A percentile compares a stretch with the other conserved stretches of the same genome.
Conservation (phyloP, 2,113 vertebrate species). For the Planiliza haematocheilus region DNA sequence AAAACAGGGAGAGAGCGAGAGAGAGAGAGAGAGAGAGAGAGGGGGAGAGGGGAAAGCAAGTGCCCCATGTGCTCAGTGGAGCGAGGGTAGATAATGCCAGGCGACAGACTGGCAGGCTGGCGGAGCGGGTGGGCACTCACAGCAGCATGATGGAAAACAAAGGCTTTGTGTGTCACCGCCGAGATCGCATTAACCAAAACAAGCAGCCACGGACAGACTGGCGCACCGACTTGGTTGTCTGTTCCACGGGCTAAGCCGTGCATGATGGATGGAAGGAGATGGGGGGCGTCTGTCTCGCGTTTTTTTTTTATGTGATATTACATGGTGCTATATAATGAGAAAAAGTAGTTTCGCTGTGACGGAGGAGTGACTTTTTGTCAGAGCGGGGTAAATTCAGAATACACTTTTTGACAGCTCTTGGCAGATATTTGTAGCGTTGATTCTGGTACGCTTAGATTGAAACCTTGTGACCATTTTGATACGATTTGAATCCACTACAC, state of each 20-base stretch:
- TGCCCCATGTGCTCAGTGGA: slow-evolving; percentile 60
- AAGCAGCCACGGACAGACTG: slow-evolving; percentile 64
- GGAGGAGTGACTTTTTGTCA: slow-evolving; percentile 44
- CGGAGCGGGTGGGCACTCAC: slow-evolving; percentile 73
- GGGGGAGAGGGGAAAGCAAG: slow-evolving; percentile 20
- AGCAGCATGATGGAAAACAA: slow-evolving; percentile 76
- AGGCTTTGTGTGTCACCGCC: slow-evolving; percentile 69
- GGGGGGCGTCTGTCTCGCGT: slow-evolving; percentile 24
- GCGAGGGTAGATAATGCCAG: slow-evolving; percentile 73
- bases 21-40: slow-evolving; percentile 26
- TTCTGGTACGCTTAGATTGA: neutral
- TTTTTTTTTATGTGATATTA: slow-evolving; percentile 41
- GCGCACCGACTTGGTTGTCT: slow-evolving; percentile 60
- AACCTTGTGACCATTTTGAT: neutral
- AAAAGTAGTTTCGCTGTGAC: slow-evolving; percentile 35
- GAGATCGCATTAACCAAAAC: slow-evolving; percentile 75
- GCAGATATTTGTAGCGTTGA: slow-evolving; percentile 4
- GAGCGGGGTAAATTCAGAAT: slow-evolving; percentile 35
- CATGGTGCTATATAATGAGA: slow-evolving; percentile 35
- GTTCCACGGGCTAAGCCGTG: slow-evolving; percentile 49
- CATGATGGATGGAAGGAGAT: slow-evolving; percentile 44
- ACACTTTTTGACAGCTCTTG: slow-evolving; percentile 22
- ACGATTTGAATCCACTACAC: neutral
- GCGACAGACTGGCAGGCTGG: slow-evolving; percentile 76
- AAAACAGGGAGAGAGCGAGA: slow-evolving; percentile 15